Evolutionary conservation across 2,113 vertebrate species (phyloP).

Genomic region (Chamaea fasciata): DNA sequence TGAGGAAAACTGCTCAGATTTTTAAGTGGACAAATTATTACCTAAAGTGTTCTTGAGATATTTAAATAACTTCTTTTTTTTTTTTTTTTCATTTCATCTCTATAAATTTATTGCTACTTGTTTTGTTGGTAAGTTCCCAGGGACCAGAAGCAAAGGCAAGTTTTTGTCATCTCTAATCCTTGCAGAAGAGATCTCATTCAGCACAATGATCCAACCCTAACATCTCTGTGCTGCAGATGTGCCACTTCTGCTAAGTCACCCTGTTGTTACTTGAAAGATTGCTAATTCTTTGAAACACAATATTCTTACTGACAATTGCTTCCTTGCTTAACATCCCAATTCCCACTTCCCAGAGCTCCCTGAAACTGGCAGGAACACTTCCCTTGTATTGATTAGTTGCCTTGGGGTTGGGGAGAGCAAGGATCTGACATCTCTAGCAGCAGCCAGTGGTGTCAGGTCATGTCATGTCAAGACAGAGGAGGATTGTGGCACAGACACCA

Average conservation of each 20-base stretch:
- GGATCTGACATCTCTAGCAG: not conserved
- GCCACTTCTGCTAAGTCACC: not conserved
- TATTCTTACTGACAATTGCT: not conserved
- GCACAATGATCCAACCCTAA: rapidly evolving
- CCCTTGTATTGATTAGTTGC: not conserved
- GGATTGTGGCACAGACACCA: not conserved
- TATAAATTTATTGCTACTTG: not conserved
- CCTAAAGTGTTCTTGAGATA: not conserved
- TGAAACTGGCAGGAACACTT: not conserved
- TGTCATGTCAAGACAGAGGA: not conserved
- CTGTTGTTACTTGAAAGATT: not conserved
- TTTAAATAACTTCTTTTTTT: not conserved
- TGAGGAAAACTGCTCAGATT: not conserved
- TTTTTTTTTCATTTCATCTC: not conserved
- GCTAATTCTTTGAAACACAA: not conserved
- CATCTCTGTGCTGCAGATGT: not conserved
- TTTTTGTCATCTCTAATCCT: not conserved
- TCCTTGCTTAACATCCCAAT: not conserved
- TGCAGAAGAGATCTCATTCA: not conserved
- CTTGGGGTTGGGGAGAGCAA: rapidly evolving
- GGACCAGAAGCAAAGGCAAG: not conserved
- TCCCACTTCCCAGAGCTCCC: not conserved
- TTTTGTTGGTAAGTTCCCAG: not conserved
- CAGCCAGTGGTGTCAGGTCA: not conserved
- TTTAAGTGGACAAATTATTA: not conserved